Conservation (phyloP, 2,113 vertebrate species). For the Pterocles burchelli region DNA sequence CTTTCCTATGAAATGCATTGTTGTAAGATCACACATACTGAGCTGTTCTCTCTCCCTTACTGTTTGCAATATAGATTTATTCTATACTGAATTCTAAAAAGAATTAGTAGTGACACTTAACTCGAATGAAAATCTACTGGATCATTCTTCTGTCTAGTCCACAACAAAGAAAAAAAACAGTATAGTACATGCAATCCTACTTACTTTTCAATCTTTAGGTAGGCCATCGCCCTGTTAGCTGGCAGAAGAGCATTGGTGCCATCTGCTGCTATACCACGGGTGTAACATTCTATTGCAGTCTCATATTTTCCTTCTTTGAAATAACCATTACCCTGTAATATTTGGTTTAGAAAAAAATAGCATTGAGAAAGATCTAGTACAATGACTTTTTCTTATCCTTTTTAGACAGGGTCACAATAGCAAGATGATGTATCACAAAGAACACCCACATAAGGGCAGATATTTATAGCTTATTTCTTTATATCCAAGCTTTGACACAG, state of each 20-base stretch:
- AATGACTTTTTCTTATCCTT: neutral
- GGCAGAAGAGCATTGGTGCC: constrained; percentile 87
- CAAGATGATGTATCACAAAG: neutral
- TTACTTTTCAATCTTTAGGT: constrained; percentile 89
- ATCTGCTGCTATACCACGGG: constrained; percentile 89
- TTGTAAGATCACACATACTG: neutral
- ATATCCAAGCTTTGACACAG: neutral
- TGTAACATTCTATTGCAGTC: constrained; percentile 90
- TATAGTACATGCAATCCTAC: neutral
- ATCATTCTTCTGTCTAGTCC: neutral
- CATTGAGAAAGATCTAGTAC: neutral
- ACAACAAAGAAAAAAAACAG: neutral
- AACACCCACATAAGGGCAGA: neutral
- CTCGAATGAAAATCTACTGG: neutral
- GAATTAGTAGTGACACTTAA: neutral
- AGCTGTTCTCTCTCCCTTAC: neutral
- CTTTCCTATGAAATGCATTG: neutral
- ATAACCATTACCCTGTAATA: constrained; percentile 89
- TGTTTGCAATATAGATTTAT: neutral
- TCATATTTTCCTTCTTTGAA: constrained; percentile 97
- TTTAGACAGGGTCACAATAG: neutral
- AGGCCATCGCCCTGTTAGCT: constrained; percentile 98
- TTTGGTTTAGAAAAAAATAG: neutral
- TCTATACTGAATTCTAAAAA: neutral
- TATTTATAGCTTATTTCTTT: neutral